These are phyloP conservation scores for Cynopterus sphinx DNA, from an alignment of 2,797 vertebrate genomes.

Conservation along the genomic window DNA sequence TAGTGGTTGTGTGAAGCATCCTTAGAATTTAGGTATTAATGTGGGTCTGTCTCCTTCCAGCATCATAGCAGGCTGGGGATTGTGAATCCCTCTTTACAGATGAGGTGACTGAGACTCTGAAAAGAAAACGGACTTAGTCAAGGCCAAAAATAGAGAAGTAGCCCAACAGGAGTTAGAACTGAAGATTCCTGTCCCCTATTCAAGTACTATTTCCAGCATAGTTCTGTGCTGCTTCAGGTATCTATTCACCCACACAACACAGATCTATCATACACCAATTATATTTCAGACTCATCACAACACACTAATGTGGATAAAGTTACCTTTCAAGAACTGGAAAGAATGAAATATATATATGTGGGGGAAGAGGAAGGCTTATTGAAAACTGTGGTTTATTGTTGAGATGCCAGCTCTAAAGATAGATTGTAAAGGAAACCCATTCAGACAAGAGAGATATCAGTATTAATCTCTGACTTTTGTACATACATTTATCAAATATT, in stretches of 20 bases:
- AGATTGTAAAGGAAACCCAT: neutral
- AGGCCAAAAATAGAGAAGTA: neutral
- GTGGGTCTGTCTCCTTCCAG: neutral
- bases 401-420: neutral
- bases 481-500: neutral
- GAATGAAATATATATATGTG: neutral
- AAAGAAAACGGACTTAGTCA: neutral
- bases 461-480: constrained; percentile 22
- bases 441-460: neutral
- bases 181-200: neutral
- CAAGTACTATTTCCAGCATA: neutral
- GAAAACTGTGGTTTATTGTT: neutral
- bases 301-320: neutral
- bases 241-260: neutral
- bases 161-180: neutral
- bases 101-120: neutral
- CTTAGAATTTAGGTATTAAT: neutral
- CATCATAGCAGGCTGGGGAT: neutral
- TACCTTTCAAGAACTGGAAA: neutral
- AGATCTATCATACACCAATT: neutral
- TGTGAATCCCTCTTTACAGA: neutral
- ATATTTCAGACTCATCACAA: neutral
- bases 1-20: neutral
- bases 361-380: neutral
- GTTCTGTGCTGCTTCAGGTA: neutral